Evolutionary conservation across 1,140 invertebrate genomes (phyloP), one percentile per base, ranked within the genome.

Genomic region (Trachelipus rathkii): DNA sequence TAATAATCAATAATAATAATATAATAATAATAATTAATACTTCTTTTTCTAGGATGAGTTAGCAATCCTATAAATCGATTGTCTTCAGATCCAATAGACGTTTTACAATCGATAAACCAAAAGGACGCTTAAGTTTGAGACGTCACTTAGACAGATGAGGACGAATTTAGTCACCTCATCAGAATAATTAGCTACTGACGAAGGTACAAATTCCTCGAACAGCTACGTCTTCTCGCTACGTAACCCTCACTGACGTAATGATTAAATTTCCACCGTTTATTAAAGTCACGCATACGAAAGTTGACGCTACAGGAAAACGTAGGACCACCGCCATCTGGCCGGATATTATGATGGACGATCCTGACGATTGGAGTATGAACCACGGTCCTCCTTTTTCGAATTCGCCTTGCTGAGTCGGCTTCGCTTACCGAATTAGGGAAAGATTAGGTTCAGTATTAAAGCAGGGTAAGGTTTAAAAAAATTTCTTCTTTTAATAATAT

Each of bases 241-340:
- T 75, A 2, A 23, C 23, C 6, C 53, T 75, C 13, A 67, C 60
- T 45, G 73, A 75, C 44, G 73, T 75, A 75, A 75, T 24, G 73
- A 75, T 19, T 68, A 67, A n/a, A n/a, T n/a, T n/a, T 43, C 23
- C 73, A 15, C 73, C 73, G n/a, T 19, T 75, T 1, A 19, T 75
- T 24, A 67, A 44, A 43, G 44, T 23, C 73, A n/a, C 73, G 43
- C n/a, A n/a, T n/a, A 8, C 60, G 13, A n/a, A 68, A 11, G n/a
- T 46, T 75, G 10, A n/a, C 45, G 53, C 60, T 75, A 11, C 45
- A 67, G 73, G 73, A 75, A 67, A 75, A 75, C 43, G 53, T 60
- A 8, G 73, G 23, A 44, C 53, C 73, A 1, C n/a, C 50, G 68
- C 9, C 33, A 75, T 45, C 53, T 75, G 23, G 60, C 50, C n/a